phyloP scores from a whole-genome alignment of 2,888 invertebrate genomes.

The Megamerina dolium region DNA sequence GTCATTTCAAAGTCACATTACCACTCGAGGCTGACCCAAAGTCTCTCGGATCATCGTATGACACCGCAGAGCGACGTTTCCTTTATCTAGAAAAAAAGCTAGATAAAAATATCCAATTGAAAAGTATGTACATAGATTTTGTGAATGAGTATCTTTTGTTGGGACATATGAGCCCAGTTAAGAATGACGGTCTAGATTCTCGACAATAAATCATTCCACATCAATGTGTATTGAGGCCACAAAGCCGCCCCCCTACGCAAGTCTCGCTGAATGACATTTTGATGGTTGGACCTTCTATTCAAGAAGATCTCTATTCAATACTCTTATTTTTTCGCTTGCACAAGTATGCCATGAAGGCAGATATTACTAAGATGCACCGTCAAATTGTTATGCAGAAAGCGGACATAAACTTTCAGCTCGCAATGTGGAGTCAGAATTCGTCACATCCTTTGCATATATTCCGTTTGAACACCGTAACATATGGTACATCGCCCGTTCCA shows the following conservation, averaged over 20 bases:
- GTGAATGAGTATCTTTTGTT: constrained; percentile 17
- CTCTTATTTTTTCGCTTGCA: constrained; percentile 3
- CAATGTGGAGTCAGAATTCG: constrained; percentile 2
- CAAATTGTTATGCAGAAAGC: constrained; percentile 5
- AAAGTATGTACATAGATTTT: constrained; percentile 12
- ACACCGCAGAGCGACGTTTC: constrained; percentile 16
- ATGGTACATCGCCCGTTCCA: constrained; percentile 2
- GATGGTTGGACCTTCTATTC: constrained; percentile 12
- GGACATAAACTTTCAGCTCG: constrained; percentile 6
- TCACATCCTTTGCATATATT: neutral
- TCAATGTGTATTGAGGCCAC: constrained; percentile 3
- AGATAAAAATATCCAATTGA: constrained; percentile 10
- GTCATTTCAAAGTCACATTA: constrained; percentile 14
- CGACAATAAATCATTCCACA: constrained; percentile 13
- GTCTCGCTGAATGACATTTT: constrained; percentile 15
- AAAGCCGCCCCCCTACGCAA: constrained; percentile 5
- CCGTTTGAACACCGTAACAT: too few species aligned
- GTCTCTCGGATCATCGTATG: constrained; percentile 12
- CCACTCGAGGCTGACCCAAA: constrained; percentile 14
- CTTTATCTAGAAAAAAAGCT: constrained; percentile 13
- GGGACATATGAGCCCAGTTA: constrained; percentile 13
- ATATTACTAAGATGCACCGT: constrained; percentile 3
- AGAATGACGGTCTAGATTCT: constrained; percentile 3
- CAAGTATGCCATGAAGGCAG: neutral
- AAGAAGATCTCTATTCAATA: constrained; percentile 6